phyloP scores from a whole-genome alignment of 2,888 invertebrate species.

The Drosophila emarginata region DNA sequence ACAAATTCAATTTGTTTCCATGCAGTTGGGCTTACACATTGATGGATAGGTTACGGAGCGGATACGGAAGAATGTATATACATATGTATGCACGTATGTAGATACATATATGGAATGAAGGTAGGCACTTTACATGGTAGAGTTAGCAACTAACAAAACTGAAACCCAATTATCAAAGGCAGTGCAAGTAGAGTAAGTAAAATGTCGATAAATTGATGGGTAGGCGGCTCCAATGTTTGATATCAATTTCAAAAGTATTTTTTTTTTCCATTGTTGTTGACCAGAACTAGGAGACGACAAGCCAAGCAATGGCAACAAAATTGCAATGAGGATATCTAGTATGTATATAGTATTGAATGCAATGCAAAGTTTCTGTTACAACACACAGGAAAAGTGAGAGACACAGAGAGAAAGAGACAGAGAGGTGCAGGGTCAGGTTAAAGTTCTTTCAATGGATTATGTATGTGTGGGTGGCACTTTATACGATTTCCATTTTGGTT shows the following conservation, averaged over 20 bases:
- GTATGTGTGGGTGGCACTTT: constrained; percentile 5
- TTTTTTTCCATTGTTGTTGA: neutral
- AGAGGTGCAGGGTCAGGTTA: neutral
- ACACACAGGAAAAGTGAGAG: neutral
- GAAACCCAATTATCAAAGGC: constrained; percentile 53
- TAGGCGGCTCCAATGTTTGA: constrained; percentile 29
- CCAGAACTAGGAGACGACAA: neutral
- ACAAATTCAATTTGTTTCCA: constrained; percentile 60
- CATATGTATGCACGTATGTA: constrained; percentile 14
- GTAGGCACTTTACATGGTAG: constrained; percentile 37
- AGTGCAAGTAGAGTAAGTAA: neutral
- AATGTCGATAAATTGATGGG: neutral
- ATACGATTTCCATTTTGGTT: constrained; percentile 11
- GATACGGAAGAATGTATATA: constrained; percentile 3
- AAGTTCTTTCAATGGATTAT: constrained; percentile 18
- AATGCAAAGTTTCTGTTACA: neutral
- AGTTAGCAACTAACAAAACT: constrained; percentile 37
- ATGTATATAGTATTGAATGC: neutral
- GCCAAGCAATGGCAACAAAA: neutral
- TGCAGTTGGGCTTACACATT: constrained; percentile 23
- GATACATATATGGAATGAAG: neutral
- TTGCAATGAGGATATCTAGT: neutral
- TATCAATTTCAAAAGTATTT: constrained; percentile 45
- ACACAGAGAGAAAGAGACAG: no score
- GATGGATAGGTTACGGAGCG: neutral